Base-by-base conservation (phyloP, 2,113 vertebrate species). In the Pluvianellus socialis region DNA sequence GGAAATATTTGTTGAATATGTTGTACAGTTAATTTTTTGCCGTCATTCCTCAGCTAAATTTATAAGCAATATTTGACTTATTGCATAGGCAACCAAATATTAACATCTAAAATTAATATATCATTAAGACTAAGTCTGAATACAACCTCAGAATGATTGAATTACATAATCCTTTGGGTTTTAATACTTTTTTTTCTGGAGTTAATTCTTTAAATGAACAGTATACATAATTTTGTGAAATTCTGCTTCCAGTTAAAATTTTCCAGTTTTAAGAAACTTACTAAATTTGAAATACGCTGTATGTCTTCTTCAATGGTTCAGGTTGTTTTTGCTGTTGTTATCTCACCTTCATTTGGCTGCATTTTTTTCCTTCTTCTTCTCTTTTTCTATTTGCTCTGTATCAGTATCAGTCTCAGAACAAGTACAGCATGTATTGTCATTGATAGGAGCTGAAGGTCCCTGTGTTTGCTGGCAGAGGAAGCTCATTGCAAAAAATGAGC, bases 241-340 rank as follows among this genome's bases (percentile, higher is more conserved):
- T 68, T 8, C 4, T 0, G 0, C 6, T 82, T 88, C 18, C 17
- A 50, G 28, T 53, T 58, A 72, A 67, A 88, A 49, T 38, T 23
- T 59, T 59, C 8, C 9, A 61, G 9, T 24, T 49, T 76, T 68
- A 76, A 76, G 28, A 68, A 65, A 38, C 9, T 40, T 26, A 72
- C 10, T 56, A 58, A 14, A 86, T 42, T 55, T 74, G 10, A 79
- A 65, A 63, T 72, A 71, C 20, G 0, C 40, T 82, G 3, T 40
- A 33, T 5, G 0, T 40, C 24, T 7, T 89, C 4, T 67, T 70
- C 6, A 50, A 6, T 2, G 4, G 3, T 30, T 65, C 35, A 6
- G 3, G 4, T 30, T 66, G 16, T 2, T 71, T 52, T 61, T 52
- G 28, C 15, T 83, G 7, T n/a, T 63, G 22, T 11, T 77, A 8